Base-by-base conservation (phyloP, 2,113 vertebrate species). In the Eulemur macaco region DNA sequence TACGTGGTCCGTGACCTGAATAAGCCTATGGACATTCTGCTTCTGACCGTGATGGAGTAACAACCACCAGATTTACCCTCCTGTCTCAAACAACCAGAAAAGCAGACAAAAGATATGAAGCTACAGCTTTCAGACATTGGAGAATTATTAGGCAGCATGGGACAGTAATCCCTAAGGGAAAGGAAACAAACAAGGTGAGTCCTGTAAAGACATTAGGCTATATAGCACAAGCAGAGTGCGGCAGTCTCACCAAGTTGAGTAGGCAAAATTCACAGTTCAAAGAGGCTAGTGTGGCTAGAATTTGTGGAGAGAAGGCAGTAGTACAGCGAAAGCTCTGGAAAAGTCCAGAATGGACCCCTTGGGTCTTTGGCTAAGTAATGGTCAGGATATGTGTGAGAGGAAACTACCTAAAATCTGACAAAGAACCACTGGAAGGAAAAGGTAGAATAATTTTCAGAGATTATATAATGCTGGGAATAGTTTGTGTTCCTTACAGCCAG, bases 11-110 rank as follows among this genome's bases (percentile, higher is more conserved):
- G 18, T 42, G 63, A 71, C 6, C 18, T 88, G 1, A 89, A 42
- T 50, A 96, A 85, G 31, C 23, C 37, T 50, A 73, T 0, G 45
- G 18, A 76, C 42, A 20, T 78, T 82, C 42, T 71, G 37, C 17
- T 77, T 96, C 60, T 71, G 25, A 71, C 60, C 17, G 50, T 8
- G 31, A 45, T 47, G 6, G 18, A 93, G 27, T 37, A 71, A 88
- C 39, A 93, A 76, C 3, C 3, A 94, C 52, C 14, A 87, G 56
- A 96, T 91, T 83, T 91, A 89, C n/a, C n/a, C 27, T 83, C 12
- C 50, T 58, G 3, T 47, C 31, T 91, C 74, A 89, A 88, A 82
- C 52, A 97, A 85, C 58, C 71, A 92, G 34, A 54, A 93, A 68
- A 69, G 15, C 12, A 91, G 45, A 83, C 58, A 91, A 86, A 74